Evolutionary conservation across 1,140 invertebrate species (phyloP).

Genomic region (Lordiphosa clarofinis): DNA sequence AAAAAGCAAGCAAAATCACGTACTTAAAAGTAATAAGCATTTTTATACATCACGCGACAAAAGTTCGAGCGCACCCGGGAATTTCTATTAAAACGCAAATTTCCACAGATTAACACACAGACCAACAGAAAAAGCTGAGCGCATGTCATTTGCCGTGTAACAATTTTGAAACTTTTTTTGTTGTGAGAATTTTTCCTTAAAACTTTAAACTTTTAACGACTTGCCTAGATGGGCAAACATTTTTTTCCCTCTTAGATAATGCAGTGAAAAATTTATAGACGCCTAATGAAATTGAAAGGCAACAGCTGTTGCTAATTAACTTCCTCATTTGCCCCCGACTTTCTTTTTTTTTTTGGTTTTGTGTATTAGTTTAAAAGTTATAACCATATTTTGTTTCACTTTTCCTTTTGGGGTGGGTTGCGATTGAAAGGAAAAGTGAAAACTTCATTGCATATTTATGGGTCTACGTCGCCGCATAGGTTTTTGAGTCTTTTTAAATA

Average conservation of each 20-base stretch:
- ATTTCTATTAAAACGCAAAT: constrained; percentile 75
- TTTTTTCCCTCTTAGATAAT: constrained; percentile 4
- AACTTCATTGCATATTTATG: no score
- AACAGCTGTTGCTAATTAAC: no score
- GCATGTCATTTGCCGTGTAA: constrained; percentile 71
- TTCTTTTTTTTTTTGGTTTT: no score
- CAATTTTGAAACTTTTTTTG: constrained; percentile 72
- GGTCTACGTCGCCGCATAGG: no score
- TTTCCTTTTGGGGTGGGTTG: no score
- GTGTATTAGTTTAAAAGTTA: no score
- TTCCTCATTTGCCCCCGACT: no score
- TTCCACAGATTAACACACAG: constrained; percentile 70
- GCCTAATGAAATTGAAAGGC: no score
- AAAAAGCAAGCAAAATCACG: constrained; percentile 57
- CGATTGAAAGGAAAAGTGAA: no score
- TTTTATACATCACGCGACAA: constrained; percentile 52
- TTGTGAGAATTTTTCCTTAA: constrained; percentile 67
- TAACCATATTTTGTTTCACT: no score
- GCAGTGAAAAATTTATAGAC: no score
- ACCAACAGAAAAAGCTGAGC: constrained; percentile 18
- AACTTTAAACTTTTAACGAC: constrained; percentile 69
- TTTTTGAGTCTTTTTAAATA: no score
- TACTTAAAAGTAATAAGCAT: constrained; percentile 75
- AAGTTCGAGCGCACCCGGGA: constrained; percentile 13
- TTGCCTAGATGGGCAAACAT: constrained; percentile 19